A percentile compares a stretch with the other conserved stretches of the same genome.
phyloP scores from a whole-genome alignment of 2,797 vertebrate genomes.

The Ateles fusciceps region DNA sequence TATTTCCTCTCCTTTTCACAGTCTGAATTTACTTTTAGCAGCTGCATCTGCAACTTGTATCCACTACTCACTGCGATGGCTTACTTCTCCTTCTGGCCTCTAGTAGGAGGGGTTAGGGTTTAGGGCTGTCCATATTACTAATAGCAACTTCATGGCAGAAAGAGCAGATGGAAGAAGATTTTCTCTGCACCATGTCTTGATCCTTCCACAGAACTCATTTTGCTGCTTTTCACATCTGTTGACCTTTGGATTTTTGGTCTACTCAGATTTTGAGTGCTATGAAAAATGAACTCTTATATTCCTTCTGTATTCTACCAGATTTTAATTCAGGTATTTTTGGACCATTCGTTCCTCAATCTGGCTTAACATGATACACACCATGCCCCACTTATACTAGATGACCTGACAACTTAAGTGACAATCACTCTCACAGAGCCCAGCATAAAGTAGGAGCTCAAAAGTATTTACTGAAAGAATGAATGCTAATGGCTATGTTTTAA shows the following conservation, averaged over 20 bases:
- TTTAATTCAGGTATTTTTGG: neutral
- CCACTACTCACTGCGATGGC: neutral
- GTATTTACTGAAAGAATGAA: neutral
- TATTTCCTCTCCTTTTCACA: neutral
- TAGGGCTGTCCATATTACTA: neutral
- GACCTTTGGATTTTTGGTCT: neutral
- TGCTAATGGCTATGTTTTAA: neutral
- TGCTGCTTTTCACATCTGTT: neutral
- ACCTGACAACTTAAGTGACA: neutral
- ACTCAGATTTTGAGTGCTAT: neutral
- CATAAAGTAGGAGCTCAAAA: neutral
- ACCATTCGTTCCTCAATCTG: neutral
- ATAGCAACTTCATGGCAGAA: neutral
- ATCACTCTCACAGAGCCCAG: neutral
- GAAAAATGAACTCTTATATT: neutral
- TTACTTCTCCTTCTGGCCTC: neutral
- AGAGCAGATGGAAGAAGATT: neutral
- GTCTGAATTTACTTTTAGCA: neutral
- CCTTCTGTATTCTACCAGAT: neutral
- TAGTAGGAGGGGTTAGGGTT: neutral
- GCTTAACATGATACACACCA: neutral
- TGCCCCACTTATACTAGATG: neutral
- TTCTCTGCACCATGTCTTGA: neutral
- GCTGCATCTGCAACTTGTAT: neutral
- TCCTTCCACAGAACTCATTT: neutral